Evolutionary conservation across 2,113 vertebrate species (phyloP).

Genomic region (Chaetops frenatus): DNA sequence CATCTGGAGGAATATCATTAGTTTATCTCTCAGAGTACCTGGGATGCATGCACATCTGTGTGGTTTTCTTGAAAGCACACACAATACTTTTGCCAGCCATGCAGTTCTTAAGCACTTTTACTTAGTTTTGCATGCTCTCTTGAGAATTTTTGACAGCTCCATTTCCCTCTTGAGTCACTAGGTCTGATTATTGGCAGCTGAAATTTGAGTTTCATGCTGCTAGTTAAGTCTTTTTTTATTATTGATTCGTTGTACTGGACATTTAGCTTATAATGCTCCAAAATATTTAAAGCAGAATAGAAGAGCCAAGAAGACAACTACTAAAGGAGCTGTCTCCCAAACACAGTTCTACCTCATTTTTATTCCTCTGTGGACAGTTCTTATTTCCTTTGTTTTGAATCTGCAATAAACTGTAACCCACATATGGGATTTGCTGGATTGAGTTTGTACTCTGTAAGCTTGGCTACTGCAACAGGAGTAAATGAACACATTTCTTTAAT

Average conservation of each 20-base stretch:
- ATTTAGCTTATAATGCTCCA: not conserved
- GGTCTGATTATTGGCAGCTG: not conserved
- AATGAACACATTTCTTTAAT: not conserved
- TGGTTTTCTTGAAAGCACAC: not conserved
- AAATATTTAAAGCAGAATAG: not conserved
- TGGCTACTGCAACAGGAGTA: not conserved
- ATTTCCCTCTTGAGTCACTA: not conserved
- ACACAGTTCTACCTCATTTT: not conserved
- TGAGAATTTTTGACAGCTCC: not conserved
- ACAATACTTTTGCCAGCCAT: not conserved
- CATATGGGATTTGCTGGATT: accelerated
- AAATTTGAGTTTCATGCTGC: not conserved
- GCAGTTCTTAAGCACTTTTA: not conserved
- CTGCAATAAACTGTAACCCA: not conserved
- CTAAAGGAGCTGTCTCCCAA: not conserved
- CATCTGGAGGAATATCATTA: not conserved
- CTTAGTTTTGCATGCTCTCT: not conserved
- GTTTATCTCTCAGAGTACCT: not conserved
- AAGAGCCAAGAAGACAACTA: not conserved
- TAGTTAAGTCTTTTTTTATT: not conserved
- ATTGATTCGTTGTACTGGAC: not conserved
- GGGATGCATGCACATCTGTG: not conserved
- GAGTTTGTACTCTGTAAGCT: not conserved
- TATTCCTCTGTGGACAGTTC: not conserved
- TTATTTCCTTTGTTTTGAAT: not conserved